Evolutionary conservation across 2,797 vertebrate species (phyloP).

Genomic region (Sebastes taczanowskii): DNA sequence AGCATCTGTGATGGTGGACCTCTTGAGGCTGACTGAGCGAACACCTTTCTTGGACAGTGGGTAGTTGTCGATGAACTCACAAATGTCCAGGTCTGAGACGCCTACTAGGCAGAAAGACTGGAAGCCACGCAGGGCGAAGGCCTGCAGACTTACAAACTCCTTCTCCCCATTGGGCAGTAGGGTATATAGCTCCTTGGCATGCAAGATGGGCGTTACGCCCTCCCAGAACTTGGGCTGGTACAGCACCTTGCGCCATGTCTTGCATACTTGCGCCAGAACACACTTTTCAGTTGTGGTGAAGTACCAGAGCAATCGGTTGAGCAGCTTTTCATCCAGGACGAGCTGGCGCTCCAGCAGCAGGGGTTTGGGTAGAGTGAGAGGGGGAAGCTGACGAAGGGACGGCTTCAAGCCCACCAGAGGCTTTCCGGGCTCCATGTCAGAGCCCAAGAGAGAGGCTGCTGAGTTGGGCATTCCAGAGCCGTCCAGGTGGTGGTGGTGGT

Average conservation of each 20-base stretch:
- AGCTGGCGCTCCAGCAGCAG: slow-evolving; percentile 88
- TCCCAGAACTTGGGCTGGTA: slow-evolving; percentile 99
- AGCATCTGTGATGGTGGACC: slow-evolving; percentile 97
- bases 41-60: slow-evolving; percentile 98
- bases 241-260: slow-evolving; percentile 94
- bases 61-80: slow-evolving; percentile 99
- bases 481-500: slow-evolving; percentile 83
- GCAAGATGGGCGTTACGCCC: slow-evolving; percentile 92
- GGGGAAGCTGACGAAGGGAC: slow-evolving; percentile 79
- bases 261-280: slow-evolving; percentile 95
- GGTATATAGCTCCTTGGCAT: slow-evolving; percentile 97
- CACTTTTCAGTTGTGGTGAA: slow-evolving; percentile 97
- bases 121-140: slow-evolving; percentile 94
- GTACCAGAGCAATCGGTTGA: slow-evolving; percentile 96
- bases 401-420: slow-evolving; percentile 80
- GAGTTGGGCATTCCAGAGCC: slow-evolving; percentile 79
- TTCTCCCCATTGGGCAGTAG: slow-evolving; percentile 91
- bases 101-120: slow-evolving; percentile 98
- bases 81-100: slow-evolving; percentile 98
- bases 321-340: slow-evolving; percentile 95
- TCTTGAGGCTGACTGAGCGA: slow-evolving; percentile 97
- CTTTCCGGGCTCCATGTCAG: slow-evolving; percentile 83
- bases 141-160: slow-evolving; percentile 97
- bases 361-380: slow-evolving; percentile 81
- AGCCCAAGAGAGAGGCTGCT: slow-evolving; percentile 85